A percentile compares a stretch with the other conserved stretches of the same genome.
Evolutionary conservation across 2,797 vertebrate species (phyloP).

Genomic region (Eutrigla gurnardus): DNA sequence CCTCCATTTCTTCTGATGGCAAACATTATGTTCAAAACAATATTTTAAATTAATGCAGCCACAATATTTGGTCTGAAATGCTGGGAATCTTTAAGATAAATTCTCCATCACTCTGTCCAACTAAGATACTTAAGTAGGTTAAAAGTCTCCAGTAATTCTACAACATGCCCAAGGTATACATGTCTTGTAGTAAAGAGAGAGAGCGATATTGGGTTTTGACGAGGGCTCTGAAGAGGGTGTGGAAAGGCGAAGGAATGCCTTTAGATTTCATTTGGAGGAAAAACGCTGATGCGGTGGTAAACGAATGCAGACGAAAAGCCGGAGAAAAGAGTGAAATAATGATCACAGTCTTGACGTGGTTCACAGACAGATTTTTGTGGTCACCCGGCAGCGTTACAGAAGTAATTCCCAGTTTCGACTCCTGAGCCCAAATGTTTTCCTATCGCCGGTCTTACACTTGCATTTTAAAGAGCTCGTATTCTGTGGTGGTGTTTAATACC

Average conservation of each 20-base stretch:
- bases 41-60: not conserved
- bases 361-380: slow-evolving; percentile 83
- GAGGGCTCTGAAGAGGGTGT: slow-evolving; percentile 84
- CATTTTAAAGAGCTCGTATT: slow-evolving; percentile 67
- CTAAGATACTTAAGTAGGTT: slow-evolving; percentile 74
- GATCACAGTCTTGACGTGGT: slow-evolving; percentile 79
- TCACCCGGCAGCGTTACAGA: slow-evolving; percentile 74
- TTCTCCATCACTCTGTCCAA: not conserved
- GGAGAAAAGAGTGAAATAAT: slow-evolving; percentile 76
- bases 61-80: not conserved
- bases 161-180: slow-evolving; percentile 76
- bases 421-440: slow-evolving; percentile 79
- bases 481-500: slow-evolving; percentile 46
- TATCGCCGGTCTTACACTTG: slow-evolving; percentile 72
- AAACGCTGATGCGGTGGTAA: slow-evolving; percentile 92
- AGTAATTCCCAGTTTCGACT: slow-evolving; percentile 73
- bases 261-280: slow-evolving; percentile 90
- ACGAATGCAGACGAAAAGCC: slow-evolving; percentile 89
- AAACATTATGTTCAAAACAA: not conserved
- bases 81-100: not conserved
- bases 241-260: slow-evolving; percentile 86
- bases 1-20: not conserved
- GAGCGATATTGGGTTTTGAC: slow-evolving; percentile 80
- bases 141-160: slow-evolving; percentile 73
- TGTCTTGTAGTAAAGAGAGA: slow-evolving; percentile 79